Conservation (phyloP, 1,140 invertebrate species). For the Linepithema humile region DNA sequence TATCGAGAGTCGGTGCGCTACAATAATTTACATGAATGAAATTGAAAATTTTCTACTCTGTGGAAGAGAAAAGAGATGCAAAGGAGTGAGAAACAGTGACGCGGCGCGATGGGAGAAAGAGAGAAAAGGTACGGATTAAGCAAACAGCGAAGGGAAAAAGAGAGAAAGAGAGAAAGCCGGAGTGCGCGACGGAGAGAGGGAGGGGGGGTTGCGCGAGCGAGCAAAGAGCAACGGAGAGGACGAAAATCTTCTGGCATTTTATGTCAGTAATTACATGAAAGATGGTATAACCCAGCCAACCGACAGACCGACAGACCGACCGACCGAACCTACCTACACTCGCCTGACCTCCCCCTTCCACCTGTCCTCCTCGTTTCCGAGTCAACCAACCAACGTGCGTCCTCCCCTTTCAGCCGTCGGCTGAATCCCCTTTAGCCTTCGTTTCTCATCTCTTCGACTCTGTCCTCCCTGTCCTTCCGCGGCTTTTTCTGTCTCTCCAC, state of each 20-base stretch:
- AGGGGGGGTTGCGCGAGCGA: conserved; percentile 22
- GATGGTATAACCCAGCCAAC: conserved; percentile 77
- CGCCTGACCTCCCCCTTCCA: conserved; percentile 50
- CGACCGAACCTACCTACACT: conserved; percentile 62
- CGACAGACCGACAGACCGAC: conserved; percentile 68
- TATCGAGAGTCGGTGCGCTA: conserved; percentile 84
- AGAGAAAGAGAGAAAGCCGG: conserved; percentile 24
- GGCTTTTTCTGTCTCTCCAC: conserved; percentile 48
- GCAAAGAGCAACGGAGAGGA: conserved; percentile 53
- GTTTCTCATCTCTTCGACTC: conserved; percentile 60
- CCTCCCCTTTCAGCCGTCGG: conserved; percentile 66
- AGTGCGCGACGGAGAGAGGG: conserved; percentile 21
- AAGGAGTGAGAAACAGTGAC: conserved; percentile 64
- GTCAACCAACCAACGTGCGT: conserved; percentile 68
- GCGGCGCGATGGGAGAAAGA: conserved; percentile 17
- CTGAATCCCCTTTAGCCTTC: conserved; percentile 60
- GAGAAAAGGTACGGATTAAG: conserved; percentile 10
- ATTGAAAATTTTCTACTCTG: conserved; percentile 85
- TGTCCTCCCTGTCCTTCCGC: conserved; percentile 52
- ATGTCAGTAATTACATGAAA: conserved; percentile 83
- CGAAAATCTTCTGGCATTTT: conserved; percentile 79
- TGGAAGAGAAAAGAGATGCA: conserved; percentile 80
- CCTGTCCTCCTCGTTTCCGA: conserved; percentile 29
- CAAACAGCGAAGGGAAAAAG: background rate
- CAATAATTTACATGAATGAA: conserved; percentile 85